Evolutionary conservation across 2,888 invertebrate species (phyloP).

Genomic region (Pachydiplax longipennis): DNA sequence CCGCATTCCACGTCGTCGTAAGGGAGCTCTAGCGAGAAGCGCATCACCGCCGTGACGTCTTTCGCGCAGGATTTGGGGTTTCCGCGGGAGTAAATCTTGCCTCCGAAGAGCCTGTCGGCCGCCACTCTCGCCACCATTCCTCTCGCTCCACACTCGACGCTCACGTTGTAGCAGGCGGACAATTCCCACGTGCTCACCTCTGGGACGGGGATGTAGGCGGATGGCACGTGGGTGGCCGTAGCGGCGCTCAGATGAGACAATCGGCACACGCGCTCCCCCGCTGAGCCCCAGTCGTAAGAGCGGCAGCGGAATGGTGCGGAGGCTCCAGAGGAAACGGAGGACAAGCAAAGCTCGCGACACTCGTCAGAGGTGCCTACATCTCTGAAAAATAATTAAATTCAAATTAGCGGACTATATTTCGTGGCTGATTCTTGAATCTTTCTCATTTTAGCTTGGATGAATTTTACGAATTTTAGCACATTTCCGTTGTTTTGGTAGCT

Average conservation of each 20-base stretch:
- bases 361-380: constrained; percentile 87
- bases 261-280: constrained; percentile 91
- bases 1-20: constrained; percentile 93
- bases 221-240: constrained; percentile 75
- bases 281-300: constrained; percentile 93
- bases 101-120: constrained; percentile 91
- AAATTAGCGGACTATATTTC: not conserved
- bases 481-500: too few species aligned
- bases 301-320: constrained; percentile 84
- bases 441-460: too few species aligned
- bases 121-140: constrained; percentile 93
- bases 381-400: constrained; percentile 73
- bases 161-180: constrained; percentile 93
- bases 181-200: constrained; percentile 92
- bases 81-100: constrained; percentile 94
- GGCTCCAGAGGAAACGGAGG: constrained; percentile 59
- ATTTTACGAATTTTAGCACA: too few species aligned
- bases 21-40: constrained; percentile 91
- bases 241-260: constrained; percentile 92
- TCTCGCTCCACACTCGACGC: constrained; percentile 88
- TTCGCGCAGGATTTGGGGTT: constrained; percentile 92
- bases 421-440: too few species aligned
- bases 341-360: constrained; percentile 86
- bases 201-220: constrained; percentile 88
- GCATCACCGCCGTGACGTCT: constrained; percentile 85